phyloP scores from a whole-genome alignment of 37 sponge, comb jelly and placozoan genomes.

The Theonella swinhoei region DNA sequence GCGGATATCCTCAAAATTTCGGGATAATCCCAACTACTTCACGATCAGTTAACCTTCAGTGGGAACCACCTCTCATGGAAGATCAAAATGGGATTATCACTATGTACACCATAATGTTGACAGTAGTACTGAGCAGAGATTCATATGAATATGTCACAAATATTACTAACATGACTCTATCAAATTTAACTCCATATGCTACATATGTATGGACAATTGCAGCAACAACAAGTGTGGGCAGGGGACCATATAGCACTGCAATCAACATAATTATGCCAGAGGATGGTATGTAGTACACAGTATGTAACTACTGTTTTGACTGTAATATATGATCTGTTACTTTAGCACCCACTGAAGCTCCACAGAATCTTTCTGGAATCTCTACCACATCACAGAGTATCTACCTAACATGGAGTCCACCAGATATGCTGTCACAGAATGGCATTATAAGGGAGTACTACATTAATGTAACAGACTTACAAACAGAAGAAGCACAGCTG shows the following conservation, averaged over 20 bases:
- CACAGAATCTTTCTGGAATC: not conserved
- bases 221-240: slow-evolving; percentile 20
- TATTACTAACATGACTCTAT: not conserved
- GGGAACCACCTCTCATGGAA: slow-evolving; percentile 8
- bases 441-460: not conserved
- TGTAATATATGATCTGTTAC: not conserved
- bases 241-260: slow-evolving; percentile 14
- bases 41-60: not conserved
- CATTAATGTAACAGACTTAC: not conserved
- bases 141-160: not conserved
- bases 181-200: slow-evolving; percentile 30
- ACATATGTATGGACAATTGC: slow-evolving; percentile 23
- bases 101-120: not conserved
- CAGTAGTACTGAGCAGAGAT: too few relatives aligned
- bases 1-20: not conserved
- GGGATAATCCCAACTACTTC: not conserved
- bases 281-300: slow-evolving; percentile 15
- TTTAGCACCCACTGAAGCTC: not conserved
- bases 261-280: slow-evolving; percentile 15
- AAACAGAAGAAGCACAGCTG: not conserved
- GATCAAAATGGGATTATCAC: slow-evolving; percentile 39
- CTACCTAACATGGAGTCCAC: slow-evolving; percentile 3
- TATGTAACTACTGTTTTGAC: not conserved
- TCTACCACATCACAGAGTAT: not conserved
- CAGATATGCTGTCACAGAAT: not conserved